Conservation (phyloP, 2,888 invertebrate genomes). For the Apamea anceps region DNA sequence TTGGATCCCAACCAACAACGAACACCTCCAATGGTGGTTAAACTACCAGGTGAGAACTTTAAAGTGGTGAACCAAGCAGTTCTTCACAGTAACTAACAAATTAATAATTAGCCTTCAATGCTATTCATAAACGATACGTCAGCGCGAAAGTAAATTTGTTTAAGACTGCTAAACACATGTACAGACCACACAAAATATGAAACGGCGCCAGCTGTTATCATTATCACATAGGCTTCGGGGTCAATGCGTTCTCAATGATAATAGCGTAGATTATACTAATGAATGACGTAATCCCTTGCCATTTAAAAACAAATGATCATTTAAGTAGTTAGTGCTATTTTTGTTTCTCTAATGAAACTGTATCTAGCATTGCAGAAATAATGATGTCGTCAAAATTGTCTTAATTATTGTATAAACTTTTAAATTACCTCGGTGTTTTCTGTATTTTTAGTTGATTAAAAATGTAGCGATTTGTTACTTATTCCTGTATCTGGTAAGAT, state of each 20-base stretch:
- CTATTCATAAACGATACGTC: slow-evolving; percentile 52
- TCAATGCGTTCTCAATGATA: slow-evolving; percentile 76
- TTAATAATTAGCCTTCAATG: slow-evolving; percentile 26
- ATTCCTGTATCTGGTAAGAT: neutral
- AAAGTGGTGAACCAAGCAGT: slow-evolving; percentile 20
- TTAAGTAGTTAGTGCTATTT: neutral
- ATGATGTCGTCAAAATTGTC: slow-evolving; percentile 5
- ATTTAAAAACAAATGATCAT: slow-evolving; percentile 50
- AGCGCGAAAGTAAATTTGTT: slow-evolving; percentile 66
- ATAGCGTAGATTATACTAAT: slow-evolving; percentile 65
- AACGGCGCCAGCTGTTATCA: slow-evolving; percentile 79
- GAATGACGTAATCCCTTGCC: slow-evolving; percentile 67
- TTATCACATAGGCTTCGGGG: slow-evolving; percentile 72
- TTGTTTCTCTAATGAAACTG: neutral
- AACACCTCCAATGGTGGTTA: slow-evolving; percentile 89
- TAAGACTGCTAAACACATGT: slow-evolving; percentile 70
- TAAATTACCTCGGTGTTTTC: neutral
- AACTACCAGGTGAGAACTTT: slow-evolving; percentile 86
- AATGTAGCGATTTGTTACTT: neutral
- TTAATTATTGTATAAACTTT: neutral
- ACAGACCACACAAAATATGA: slow-evolving; percentile 66
- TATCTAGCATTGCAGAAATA: slow-evolving; percentile 13
- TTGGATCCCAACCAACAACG: slow-evolving; percentile 88
- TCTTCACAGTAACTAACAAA: slow-evolving; percentile 23
- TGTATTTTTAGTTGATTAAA: neutral